Percentiles rank a stretch among this genome's conserved stretches.
Evolutionary conservation across 2,113 vertebrate genomes (phyloP).

Genomic region (Cynocephalus volans): DNA sequence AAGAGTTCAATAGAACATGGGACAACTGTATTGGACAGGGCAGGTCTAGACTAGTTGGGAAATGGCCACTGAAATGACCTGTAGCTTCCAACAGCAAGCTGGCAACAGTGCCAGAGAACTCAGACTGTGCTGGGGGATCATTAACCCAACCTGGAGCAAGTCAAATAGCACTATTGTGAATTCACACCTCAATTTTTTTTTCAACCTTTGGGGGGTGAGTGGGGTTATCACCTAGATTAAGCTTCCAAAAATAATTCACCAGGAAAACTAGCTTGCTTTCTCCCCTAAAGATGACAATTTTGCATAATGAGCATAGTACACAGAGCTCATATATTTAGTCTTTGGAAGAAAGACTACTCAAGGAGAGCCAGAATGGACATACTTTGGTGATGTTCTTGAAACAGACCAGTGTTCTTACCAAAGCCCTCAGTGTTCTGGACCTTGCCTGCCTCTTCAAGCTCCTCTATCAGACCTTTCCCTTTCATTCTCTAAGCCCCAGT

Average conservation of each 20-base stretch:
- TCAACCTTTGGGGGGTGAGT: neutral
- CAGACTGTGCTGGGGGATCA: neutral
- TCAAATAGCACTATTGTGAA: neutral
- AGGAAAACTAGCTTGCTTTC: no score
- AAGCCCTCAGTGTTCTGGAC: rapidly evolving
- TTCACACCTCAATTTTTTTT: neutral
- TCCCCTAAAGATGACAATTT: neutral
- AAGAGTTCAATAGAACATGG: rapidly evolving
- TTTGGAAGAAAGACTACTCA: neutral
- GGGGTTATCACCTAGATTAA: rapidly evolving
- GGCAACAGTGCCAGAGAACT: neutral
- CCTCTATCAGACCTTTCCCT: rapidly evolving
- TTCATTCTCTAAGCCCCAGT: no score
- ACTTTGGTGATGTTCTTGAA: neutral
- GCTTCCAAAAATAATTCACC: neutral
- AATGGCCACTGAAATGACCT: rapidly evolving
- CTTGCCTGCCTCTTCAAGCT: neutral
- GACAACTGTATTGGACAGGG: rapidly evolving
- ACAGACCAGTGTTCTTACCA: rapidly evolving
- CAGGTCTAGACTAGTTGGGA: no score
- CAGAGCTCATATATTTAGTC: rapidly evolving
- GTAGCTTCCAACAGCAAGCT: neutral
- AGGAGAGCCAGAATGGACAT: no score
- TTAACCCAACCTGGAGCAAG: rapidly evolving
- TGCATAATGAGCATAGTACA: rapidly evolving